Base-by-base conservation (phyloP, 2,797 vertebrate genomes). In the Clarias laeviceps region DNA sequence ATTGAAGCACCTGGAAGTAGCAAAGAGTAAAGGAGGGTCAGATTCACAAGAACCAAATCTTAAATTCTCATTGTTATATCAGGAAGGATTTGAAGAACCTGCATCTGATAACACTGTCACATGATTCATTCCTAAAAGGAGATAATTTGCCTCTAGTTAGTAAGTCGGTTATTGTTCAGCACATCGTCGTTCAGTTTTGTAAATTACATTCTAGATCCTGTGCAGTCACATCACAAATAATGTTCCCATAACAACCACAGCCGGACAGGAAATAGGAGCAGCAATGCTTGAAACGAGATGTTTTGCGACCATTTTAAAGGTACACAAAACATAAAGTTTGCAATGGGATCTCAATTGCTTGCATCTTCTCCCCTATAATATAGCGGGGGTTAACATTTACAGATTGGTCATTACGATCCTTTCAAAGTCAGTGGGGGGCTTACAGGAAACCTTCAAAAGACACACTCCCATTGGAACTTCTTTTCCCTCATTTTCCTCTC, bases 191-290 rank as follows among this genome's bases (percentile, higher is more conserved):
- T 83, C 27, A 66, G 45, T 85, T 84, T 88, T 87, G 85, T 83
- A 80, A 88, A 70, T 84, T 81, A 85, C 82, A 84, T 82, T 70
- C 40, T 45, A 84, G 81, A 84, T 82, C 76, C 57, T 40, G 59
- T 64, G 84, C 64, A 85, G 73, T 78, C 62, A 54, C 45, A 15
- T 78, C 54, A 9, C 62, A 70, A 81, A 59, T 86, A 61, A 82
- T 83, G 79, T 77, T 88, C 87, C 77, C 56, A 69, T 87, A 87
- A 83, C 70, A 89, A 85, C 83, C 82, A 78, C 45, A 79, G 82
- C 40, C 66, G 72, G 80, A 84, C 45, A 89, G 81, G 88, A 91
- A 91, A 90, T 79, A 86, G 79, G 79, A 82, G 80, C 88, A 88
- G 70, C 14, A 22, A 85, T 17, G 45, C 84, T 85, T 86, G 59